phyloP scores from a whole-genome alignment of 2,888 invertebrate species.

The Pterostichus madidus region DNA sequence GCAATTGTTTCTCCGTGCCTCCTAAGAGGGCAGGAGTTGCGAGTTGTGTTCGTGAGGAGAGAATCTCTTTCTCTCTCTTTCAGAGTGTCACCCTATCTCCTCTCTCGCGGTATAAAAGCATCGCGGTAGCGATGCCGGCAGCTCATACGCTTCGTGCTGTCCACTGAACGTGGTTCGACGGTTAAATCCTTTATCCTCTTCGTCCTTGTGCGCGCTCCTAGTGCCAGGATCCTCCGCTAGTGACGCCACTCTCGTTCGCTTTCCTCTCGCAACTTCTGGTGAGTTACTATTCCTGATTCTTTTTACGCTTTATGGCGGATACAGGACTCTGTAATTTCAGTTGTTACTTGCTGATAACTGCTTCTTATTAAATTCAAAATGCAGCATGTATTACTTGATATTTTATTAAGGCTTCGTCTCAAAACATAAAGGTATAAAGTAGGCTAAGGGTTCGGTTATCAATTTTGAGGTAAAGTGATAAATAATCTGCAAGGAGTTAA shows the following conservation, averaged over 20 bases:
- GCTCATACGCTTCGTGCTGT: conserved; percentile 30
- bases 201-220: conserved; percentile 6
- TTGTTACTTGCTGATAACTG: no score
- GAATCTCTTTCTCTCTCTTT: conserved; percentile 6
- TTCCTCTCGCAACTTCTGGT: conserved; percentile 6
- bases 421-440: no score
- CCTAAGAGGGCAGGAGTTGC: not conserved
- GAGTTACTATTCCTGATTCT: not conserved
- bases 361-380: no score
- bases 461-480: no score
- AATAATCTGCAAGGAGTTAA: no score
- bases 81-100: not conserved
- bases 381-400: no score
- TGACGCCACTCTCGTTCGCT: conserved; percentile 2
- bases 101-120: conserved; percentile 47
- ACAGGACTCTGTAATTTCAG: no score
- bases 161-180: conserved; percentile 6
- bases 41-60: not conserved
- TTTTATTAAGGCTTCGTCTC: no score
- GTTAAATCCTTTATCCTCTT: conserved; percentile 6
- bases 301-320: no score
- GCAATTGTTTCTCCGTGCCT: conserved; percentile 7
- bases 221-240: conserved; percentile 11
- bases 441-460: no score
- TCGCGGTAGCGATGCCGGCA: conserved; percentile 10